Evolutionary conservation across 2,888 invertebrate genomes (phyloP).

Genomic region (Dasypolia templi): DNA sequence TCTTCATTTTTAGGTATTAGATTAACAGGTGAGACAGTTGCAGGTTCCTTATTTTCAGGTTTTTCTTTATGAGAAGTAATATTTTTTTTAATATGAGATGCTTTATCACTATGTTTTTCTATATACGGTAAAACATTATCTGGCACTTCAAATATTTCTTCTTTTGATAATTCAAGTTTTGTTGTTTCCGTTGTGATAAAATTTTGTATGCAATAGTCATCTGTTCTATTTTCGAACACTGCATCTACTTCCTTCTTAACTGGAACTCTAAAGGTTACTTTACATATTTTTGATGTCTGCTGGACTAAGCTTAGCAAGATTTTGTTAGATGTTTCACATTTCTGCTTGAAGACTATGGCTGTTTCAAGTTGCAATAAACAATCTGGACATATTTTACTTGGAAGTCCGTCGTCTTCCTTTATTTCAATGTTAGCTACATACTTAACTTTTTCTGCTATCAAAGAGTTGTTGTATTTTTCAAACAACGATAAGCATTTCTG

Average conservation of each 20-base stretch:
- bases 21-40: neutral
- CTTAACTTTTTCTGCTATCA: slow-evolving; percentile 78
- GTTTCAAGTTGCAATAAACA: slow-evolving; percentile 81
- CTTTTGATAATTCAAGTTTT: slow-evolving; percentile 9
- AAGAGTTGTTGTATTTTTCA: slow-evolving; percentile 75
- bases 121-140: neutral
- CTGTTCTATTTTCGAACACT: slow-evolving; percentile 1
- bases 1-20: slow-evolving; percentile 29
- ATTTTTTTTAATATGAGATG: neutral
- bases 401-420: slow-evolving; percentile 78
- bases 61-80: neutral
- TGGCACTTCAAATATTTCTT: neutral
- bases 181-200: slow-evolving; percentile 4
- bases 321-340: slow-evolving; percentile 79
- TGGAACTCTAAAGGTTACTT: slow-evolving; percentile 34
- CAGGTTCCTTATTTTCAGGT: neutral
- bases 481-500: slow-evolving; percentile 77
- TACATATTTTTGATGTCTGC: slow-evolving; percentile 27
- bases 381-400: slow-evolving; percentile 78
- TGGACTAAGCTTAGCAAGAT: slow-evolving; percentile 65
- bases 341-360: slow-evolving; percentile 79
- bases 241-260: slow-evolving; percentile 38
- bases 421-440: slow-evolving; percentile 79
- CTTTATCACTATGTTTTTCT: neutral
- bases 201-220: neutral